A percentile compares a stretch with the other conserved stretches of the same genome.
Conservation (phyloP, 2,888 invertebrate species). For the Trichopoda pennipes region DNA sequence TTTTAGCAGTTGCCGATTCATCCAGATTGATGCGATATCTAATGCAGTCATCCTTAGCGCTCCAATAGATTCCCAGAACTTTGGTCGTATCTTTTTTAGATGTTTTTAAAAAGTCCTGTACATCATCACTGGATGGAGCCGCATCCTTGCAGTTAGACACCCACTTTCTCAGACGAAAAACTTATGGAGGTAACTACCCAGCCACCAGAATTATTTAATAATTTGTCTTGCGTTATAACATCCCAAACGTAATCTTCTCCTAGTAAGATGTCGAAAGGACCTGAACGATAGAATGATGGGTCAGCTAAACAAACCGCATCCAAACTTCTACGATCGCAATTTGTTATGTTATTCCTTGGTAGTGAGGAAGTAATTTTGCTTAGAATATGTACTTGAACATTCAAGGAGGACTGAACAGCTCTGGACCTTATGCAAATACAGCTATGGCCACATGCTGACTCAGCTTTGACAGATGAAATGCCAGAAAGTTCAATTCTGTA, state of each 20-base stretch:
- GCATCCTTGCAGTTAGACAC: slow-evolving; percentile 1
- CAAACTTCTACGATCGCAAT: not conserved
- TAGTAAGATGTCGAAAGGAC: not conserved
- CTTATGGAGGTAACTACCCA: slow-evolving; percentile 8
- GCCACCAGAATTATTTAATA: not conserved
- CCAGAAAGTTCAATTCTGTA: slow-evolving; percentile 2
- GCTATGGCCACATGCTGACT: slow-evolving; percentile 1
- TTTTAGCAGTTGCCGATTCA: not conserved
- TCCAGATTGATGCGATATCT: slow-evolving; percentile 24
- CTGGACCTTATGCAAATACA: not conserved
- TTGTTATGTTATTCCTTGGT: not conserved
- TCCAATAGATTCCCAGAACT: slow-evolving; percentile 61
- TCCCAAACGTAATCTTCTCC: not conserved
- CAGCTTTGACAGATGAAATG: slow-evolving; percentile 34
- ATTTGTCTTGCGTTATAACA: not conserved
- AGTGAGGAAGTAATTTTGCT: not conserved
- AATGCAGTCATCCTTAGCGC: slow-evolving; percentile 45
- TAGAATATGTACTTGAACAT: slow-evolving; percentile 2
- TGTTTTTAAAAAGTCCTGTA: not conserved
- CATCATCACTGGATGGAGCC: too few species aligned
- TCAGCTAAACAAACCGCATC: not conserved
- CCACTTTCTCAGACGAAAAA: slow-evolving; percentile 21
- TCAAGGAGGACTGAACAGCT: not conserved
- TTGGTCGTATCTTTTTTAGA: slow-evolving; percentile 31
- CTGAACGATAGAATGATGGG: not conserved